Percentiles rank a stretch among this genome's conserved stretches.
These are phyloP conservation scores for Harpegnathos saltator DNA, from an alignment of 1,140 invertebrate species.

Conservation along the genomic window DNA sequence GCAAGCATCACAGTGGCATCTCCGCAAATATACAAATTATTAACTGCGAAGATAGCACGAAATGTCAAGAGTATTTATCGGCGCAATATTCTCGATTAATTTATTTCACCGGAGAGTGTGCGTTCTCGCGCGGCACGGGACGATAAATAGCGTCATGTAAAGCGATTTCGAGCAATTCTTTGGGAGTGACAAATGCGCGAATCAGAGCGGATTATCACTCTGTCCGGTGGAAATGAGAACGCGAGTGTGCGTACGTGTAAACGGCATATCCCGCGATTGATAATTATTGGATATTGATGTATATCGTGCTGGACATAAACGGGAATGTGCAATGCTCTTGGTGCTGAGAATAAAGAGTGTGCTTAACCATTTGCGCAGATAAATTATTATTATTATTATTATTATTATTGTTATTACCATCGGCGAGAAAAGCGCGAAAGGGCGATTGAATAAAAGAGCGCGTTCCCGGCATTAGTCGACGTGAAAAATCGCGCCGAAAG, in stretches of 20 bases:
- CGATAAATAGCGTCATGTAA: constrained; percentile 48
- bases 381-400: constrained; percentile 43
- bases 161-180: constrained; percentile 60
- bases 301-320: constrained; percentile 26
- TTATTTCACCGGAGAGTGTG: constrained; percentile 38
- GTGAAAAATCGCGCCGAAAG: neutral
- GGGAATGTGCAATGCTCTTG: neutral
- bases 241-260: neutral
- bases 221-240: constrained; percentile 41
- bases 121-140: neutral
- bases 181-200: constrained; percentile 36
- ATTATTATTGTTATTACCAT: neutral
- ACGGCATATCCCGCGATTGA: constrained; percentile 6
- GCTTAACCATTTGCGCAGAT: constrained; percentile 27
- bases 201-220: constrained; percentile 57
- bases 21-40: constrained; percentile 59
- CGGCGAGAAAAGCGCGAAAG: neutral
- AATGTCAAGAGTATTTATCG: constrained; percentile 58
- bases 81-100: constrained; percentile 56
- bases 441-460: neutral
- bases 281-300: constrained; percentile 54
- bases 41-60: constrained; percentile 45
- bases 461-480: neutral
- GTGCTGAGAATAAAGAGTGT: constrained; percentile 37
- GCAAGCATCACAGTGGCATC: constrained; percentile 35